Evolutionary conservation across 2,113 vertebrate genomes (phyloP).

Genomic region (Pipa parva): DNA sequence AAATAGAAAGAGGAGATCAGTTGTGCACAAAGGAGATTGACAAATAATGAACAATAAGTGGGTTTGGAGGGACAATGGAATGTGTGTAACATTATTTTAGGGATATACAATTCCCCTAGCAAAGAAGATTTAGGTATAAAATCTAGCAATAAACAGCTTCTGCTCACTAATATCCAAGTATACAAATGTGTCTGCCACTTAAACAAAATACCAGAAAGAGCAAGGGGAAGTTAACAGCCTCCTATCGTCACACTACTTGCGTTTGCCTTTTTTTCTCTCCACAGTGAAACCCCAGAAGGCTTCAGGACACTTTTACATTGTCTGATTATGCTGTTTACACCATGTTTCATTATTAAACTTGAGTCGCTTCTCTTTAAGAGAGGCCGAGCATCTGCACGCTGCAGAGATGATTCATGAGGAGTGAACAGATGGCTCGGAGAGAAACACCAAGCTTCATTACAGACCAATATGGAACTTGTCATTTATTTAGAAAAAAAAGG

Average conservation of each 20-base stretch:
- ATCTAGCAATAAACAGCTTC: not conserved
- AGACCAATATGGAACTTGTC: conserved; percentile 42
- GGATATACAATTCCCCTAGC: not conserved
- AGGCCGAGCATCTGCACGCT: conserved; percentile 33
- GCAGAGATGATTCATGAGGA: conserved; percentile 40
- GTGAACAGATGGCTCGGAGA: conserved; percentile 35
- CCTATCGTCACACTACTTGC: conserved; percentile 7
- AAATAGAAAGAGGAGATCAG: not conserved
- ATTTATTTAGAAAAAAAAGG: conserved; percentile 22
- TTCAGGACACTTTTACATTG: conserved; percentile 28
- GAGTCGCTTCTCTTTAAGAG: conserved; percentile 25
- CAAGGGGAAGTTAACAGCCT: conserved; percentile 11
- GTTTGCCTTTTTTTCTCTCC: not conserved
- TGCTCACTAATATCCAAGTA: conserved; percentile 14
- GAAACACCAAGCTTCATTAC: conserved; percentile 41
- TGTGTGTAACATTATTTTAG: not conserved
- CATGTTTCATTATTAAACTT: conserved; percentile 39
- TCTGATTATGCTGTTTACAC: conserved; percentile 34
- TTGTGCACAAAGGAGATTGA: not conserved
- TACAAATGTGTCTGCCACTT: conserved; percentile 16
- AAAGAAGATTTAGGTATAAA: not conserved
- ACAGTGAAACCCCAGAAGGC: conserved; percentile 18
- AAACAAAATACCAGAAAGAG: conserved; percentile 4
- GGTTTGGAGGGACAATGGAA: not conserved
- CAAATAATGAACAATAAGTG: not conserved